Base-by-base conservation (phyloP, 2,888 invertebrate genomes). In the Hyalella azteca region DNA sequence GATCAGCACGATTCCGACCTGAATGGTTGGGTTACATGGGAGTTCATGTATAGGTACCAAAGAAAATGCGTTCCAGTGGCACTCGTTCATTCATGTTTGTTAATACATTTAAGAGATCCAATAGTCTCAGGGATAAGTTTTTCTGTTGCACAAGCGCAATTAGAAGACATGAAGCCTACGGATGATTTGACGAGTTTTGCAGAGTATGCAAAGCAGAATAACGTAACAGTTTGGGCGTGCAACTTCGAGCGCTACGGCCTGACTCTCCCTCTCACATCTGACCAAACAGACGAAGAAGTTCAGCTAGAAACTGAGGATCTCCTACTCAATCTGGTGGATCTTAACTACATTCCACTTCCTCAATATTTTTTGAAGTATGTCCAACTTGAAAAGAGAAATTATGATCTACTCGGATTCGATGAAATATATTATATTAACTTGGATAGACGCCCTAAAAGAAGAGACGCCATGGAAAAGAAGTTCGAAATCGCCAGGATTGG, bases 341-440 rank as follows among this genome's bases (percentile, higher is more conserved):
- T 59, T 13, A 4, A 29, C 29, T 29, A 22, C 9, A 9, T 2
- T 19, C 32, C 32, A 29, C 32, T 59, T 1, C 26, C 59, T 13
- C 29, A 29, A 1, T 59, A 59, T 59, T 32, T 59, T 13, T 22
- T 1, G 11, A 59, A 59, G 26, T 59, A 59, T 4, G 59, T 9
- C 1, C 15, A n/a, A n/a, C 59, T n/a, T n/a, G n/a, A 5, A 15
- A 59, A 19, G 19, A 5, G 1, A 15, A 7, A 26, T 13, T 1
- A 7, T 13, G 32, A 59, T 22, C 26, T 29, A 15, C 59, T 59
- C 32, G 29, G 32, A 7, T 59, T 59, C 32, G 59, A 59, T 22
- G 59, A 59, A 59, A 59, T 59, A 29, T 59, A 59, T 32, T 59
- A 59, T 32, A 4, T 59, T 15, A 59, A 59, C 59, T 32, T 59